Evolutionary conservation across 2,888 invertebrate species (phyloP).

Genomic region (Mythimna pallens): DNA sequence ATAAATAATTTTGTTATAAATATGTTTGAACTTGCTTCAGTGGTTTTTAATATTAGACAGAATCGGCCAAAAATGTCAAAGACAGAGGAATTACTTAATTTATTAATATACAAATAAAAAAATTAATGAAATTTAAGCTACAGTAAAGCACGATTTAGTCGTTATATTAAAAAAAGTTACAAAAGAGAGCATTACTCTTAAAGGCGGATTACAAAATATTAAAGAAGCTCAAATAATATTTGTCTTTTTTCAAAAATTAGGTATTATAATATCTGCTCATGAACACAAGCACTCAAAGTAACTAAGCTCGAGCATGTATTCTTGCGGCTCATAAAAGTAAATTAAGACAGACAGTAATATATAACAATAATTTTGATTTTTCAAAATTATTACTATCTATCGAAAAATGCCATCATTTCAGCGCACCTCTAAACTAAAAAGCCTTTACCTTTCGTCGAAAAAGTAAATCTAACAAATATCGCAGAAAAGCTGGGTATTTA

Average conservation of each 20-base stretch:
- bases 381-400: slow-evolving; percentile 14
- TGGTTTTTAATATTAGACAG: slow-evolving; percentile 17
- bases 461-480: neutral
- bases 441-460: neutral
- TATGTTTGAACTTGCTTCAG: slow-evolving; percentile 61
- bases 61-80: slow-evolving; percentile 3
- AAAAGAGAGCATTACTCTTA: slow-evolving; percentile 39
- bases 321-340: neutral
- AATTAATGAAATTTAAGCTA: neutral
- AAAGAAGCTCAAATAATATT: neutral
- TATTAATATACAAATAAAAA: neutral
- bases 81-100: neutral
- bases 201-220: neutral
- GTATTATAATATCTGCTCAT: neutral
- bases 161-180: neutral
- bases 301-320: neutral
- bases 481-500: slow-evolving; percentile 3
- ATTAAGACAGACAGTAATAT: no score
- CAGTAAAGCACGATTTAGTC: slow-evolving; percentile 27
- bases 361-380: slow-evolving; percentile 3
- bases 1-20: slow-evolving; percentile 58
- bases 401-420: slow-evolving; percentile 16
- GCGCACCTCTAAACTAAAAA: neutral
- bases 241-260: neutral
- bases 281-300: neutral